Evolutionary conservation across 2,888 invertebrate species (phyloP), one percentile per base, ranked within the genome.

Genomic region (Caenorhabditis uteleia): DNA sequence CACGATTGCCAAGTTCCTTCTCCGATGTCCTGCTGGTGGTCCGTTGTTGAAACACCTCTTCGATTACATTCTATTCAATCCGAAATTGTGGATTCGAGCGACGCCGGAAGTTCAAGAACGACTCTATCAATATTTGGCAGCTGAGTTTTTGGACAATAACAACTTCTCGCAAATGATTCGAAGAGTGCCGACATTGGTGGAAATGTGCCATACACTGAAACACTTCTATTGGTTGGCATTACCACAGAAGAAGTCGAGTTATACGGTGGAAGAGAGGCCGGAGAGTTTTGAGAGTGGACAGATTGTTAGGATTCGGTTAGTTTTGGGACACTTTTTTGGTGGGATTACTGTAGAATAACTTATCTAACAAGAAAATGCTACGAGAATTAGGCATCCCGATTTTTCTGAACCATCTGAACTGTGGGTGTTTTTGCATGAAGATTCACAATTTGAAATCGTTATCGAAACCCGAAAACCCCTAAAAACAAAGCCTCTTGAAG

Each of bases 191-290:
- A 97, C 97, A 1, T 73, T 81, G 0, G 87, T 98, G 44, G 97
- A 98, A 86, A 95, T 95, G 25, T 93, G 98, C 75, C 97, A 99
- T 85, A 95, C 98, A 3, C 88, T 99, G 68, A 98, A 98, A 87
- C 95, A 93, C 85, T 98, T 97, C 86, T 98, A 98, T 85, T 99
- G 97, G 97, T 92, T 98, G 42, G 91, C 91, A 60, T 94, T 94
- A 87, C 97, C 98, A 1, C 88, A 91, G 72, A 89, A 91, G 0
- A 55, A 66, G 6, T 70, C 71, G 3, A 55, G 53, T 23, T 73
- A 73, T 39, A 58, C 60, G 14, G 69, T 71, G n/a, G 58, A 70
- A 36, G 57, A 60, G 6, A 39, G 70, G 40, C 46, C 55, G 3
- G 56, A 59, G 12, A 48, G 53, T 20, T 70, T 70, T 39, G 91